Conservation (phyloP, 2,113 vertebrate species). For the Sapajus apella region DNA sequence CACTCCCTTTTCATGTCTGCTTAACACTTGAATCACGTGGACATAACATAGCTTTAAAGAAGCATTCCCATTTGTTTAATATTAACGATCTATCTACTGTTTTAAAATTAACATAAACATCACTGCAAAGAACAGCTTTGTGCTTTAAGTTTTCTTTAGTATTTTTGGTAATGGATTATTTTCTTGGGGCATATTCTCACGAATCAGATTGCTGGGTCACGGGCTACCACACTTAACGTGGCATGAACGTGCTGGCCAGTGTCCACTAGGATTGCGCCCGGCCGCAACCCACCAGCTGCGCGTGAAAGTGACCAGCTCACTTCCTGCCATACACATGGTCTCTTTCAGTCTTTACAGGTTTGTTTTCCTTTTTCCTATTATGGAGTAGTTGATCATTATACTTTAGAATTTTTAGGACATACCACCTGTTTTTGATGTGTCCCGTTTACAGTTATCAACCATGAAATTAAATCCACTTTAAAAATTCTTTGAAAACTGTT, state of each 20-base stretch:
- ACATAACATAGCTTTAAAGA: neutral
- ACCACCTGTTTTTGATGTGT: neutral
- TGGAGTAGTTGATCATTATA: neutral
- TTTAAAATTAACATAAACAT: neutral
- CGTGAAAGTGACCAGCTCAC: accelerated
- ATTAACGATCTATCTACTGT: neutral
- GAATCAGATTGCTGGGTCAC: neutral
- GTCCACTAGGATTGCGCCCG: neutral
- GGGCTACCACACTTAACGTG: neutral
- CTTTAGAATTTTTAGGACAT: neutral
- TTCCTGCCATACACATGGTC: neutral
- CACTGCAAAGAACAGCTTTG: neutral
- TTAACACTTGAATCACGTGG: neutral
- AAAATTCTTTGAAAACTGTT: neutral
- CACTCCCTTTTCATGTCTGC: neutral
- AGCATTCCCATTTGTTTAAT: neutral
- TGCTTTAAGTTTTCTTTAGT: neutral
- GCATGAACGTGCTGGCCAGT: neutral
- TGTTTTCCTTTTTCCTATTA: neutral
- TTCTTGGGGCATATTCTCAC: neutral
- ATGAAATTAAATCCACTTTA: neutral
- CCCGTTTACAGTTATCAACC: neutral
- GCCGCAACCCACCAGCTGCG: too few relatives aligned
- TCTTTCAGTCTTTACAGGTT: neutral
- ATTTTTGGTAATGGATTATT: neutral